Base-by-base conservation (phyloP, 2,888 invertebrate genomes). In the Coleophora flavipennella region DNA sequence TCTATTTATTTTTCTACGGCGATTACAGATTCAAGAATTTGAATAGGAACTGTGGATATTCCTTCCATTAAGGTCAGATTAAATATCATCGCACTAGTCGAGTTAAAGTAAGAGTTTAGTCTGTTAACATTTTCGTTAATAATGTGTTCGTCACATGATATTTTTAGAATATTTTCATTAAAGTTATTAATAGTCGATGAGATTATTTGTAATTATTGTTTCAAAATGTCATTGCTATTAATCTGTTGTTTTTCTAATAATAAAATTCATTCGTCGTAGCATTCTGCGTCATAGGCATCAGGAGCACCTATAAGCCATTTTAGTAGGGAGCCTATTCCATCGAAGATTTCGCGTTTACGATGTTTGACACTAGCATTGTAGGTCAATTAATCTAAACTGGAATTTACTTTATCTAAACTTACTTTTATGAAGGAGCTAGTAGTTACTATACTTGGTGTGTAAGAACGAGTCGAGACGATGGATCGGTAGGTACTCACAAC, bases 221-320 rank as follows among this genome's bases (percentile, higher is more conserved):
- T 37, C 43, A 58, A 43, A 8, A 55, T 25, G 1, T 40, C 36
- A 1, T 46, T 33, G 10, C 45, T 14, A 12, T 52, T 44, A 4
- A 52, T 4, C 50, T 59, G 49, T 4, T 38, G 49, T 39, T 51
- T 57, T 44, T 62, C 57, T 9, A 59, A 33, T 31, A 32, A 34
- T 31, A 58, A 41, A 7, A 59, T 59, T 36, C 57, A 59, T 34
- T 57, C 43, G 8, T 57, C 49, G 12, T 58, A 57, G 4, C 40
- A 39, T 43, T 52, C 44, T 1, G 57, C 53, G 34, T 57, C 53
- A 42, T 48, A 52, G 1, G 59, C 53, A 32, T 60, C 56, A 1
- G 57, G 57, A 13, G 58, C 59, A 12, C 55, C 55, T 9, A 58
- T 55, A 0, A 59, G 50, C 43, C 49, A 57, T 54, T 57, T 57